Evolutionary conservation across 2,797 vertebrate genomes (phyloP).

Genomic region (Rhincodon typus): DNA sequence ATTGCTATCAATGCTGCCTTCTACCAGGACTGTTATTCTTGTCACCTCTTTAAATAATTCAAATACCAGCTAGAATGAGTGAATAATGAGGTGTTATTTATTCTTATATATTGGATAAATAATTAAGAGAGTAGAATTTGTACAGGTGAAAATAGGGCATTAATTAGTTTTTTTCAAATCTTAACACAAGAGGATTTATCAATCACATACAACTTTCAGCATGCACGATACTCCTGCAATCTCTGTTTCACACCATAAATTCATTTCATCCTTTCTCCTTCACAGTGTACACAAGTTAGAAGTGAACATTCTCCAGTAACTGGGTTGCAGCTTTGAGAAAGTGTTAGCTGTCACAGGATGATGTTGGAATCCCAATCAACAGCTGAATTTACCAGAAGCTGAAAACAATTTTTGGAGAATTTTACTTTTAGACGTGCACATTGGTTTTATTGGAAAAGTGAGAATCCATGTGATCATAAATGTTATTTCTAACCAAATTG

Average conservation of each 20-base stretch:
- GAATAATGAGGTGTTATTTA: slow-evolving; percentile 16
- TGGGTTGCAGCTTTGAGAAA: background rate
- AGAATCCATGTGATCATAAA: background rate
- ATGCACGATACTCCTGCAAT: background rate
- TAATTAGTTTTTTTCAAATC: background rate
- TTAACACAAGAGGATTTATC: background rate
- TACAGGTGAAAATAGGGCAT: background rate
- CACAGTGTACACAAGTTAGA: background rate
- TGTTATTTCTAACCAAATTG: background rate
- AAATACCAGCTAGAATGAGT: background rate
- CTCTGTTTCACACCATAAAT: too few species aligned
- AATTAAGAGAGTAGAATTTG: slow-evolving; percentile 18
- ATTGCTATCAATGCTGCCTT: background rate
- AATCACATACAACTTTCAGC: background rate
- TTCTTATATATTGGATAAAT: slow-evolving; percentile 9
- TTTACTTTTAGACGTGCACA: background rate
- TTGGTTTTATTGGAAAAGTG: background rate
- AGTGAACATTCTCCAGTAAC: background rate
- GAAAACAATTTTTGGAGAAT: background rate
- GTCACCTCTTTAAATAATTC: slow-evolving; percentile 25
- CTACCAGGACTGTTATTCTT: slow-evolving; percentile 20
- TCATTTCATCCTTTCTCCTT: background rate
- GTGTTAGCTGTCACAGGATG: background rate
- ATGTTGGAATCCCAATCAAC: background rate
- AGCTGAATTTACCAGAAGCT: background rate